Base-by-base conservation (phyloP, 2,888 invertebrate species). In the Agrotis ipsilon region DNA sequence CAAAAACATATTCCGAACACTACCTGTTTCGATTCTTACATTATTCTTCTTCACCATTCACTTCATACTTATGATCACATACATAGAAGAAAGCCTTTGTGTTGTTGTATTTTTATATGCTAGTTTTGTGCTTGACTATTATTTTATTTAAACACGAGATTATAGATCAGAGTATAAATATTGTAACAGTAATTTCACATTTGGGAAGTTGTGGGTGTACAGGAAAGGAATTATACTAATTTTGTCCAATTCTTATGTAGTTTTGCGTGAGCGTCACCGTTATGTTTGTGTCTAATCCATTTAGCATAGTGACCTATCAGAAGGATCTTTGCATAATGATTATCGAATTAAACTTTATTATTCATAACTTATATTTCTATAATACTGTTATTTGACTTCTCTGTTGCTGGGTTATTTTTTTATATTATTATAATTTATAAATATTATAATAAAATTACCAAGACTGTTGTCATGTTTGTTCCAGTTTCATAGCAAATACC, bases 281-380 rank as follows among this genome's bases (percentile, higher is more conserved):
- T 68, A 77, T 27, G 32, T 68, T 64, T 32, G 24, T 19, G 2
- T 63, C 43, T 48, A 16, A 54, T 51, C 13, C 18, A 43, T 32
- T 72, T 7, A 60, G 21, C 19, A 45, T 60, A 78, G 32, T 77
- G 68, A 73, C 68, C 32, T 68, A 68, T 78, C 51, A 55, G 16
- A 57, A 48, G 18, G 66, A 32, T 72, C 24, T 77, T 24, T 46
- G 21, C 52, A 72, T 49, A 45, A 49, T 60, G 51, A 39, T 45
- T 52, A 32, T 24, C 24, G 27, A 16, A 19, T 67, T 52, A 58
- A 57, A 49, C 45, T 70, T 69, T 67, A 48, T 46, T 61, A 58
- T 67, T 39, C 18, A 21, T 13, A 19, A 39, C 27, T 51, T 27
- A 18, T 48, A 45, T 6, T 32, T 32, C 7, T 51, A 54, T 76